These are phyloP conservation scores for Ptilonorhynchus violaceus DNA, from an alignment of 2,113 vertebrate genomes.

Conservation along the genomic window DNA sequence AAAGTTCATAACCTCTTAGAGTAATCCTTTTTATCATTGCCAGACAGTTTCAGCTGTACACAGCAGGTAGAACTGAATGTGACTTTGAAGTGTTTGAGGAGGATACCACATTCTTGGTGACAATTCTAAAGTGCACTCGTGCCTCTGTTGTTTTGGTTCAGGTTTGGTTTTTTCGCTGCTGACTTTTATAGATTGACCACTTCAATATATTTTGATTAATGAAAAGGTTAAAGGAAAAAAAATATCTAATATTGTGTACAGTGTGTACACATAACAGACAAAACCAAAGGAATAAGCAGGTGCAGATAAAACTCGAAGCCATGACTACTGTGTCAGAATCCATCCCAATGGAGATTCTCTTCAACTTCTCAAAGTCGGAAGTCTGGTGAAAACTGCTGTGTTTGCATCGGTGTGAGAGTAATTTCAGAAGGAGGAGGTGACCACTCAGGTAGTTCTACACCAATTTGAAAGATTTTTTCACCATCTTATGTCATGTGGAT, in stretches of 20 bases:
- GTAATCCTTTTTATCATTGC: background rate
- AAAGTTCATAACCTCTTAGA: background rate
- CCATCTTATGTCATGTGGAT: background rate
- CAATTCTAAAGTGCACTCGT: background rate
- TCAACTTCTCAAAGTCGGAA: background rate
- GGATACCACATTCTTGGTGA: background rate
- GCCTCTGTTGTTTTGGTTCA: background rate
- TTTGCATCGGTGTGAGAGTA: background rate
- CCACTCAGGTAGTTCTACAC: background rate
- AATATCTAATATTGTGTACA: accelerated
- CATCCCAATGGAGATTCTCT: background rate
- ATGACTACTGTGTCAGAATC: background rate
- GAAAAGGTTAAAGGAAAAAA: background rate
- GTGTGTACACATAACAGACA: background rate
- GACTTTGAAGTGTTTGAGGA: background rate
- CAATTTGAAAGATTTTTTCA: background rate
- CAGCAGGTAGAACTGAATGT: background rate
- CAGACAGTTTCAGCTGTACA: background rate
- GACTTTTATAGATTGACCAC: background rate
- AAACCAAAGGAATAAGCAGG: background rate
- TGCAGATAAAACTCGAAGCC: background rate
- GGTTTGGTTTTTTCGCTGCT: background rate
- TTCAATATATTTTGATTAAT: background rate
- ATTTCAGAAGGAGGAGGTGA: background rate
- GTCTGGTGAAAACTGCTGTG: background rate